Conservation (phyloP, 1,140 invertebrate genomes). For the Pseudomyrmex sp. region DNA sequence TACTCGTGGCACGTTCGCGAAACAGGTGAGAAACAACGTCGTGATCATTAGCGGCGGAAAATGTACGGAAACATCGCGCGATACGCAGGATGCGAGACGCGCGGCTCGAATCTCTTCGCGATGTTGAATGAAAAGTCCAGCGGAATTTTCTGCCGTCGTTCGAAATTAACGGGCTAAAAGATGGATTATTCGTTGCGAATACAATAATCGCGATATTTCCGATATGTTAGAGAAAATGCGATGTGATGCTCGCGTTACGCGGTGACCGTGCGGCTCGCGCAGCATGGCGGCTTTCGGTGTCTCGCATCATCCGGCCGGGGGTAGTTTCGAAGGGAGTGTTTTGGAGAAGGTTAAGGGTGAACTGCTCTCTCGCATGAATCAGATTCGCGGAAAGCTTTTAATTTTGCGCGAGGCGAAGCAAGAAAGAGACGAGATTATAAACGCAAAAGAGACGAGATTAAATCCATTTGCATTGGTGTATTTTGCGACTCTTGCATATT, state of each 20-base stretch:
- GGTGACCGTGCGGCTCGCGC: neutral
- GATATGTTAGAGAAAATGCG: neutral
- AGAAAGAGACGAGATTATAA: neutral
- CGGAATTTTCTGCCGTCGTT: neutral
- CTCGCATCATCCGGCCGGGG: neutral
- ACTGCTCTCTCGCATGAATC: neutral
- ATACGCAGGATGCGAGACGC: too few relatives aligned
- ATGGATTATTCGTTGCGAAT: too few relatives aligned
- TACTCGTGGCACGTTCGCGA: neutral
- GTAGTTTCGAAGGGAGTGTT: neutral
- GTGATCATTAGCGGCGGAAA: too few relatives aligned
- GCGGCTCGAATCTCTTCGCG: neutral
- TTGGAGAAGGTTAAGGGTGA: neutral
- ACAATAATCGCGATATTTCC: too few relatives aligned
- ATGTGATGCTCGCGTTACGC: neutral
- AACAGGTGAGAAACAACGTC: constrained; percentile 42
- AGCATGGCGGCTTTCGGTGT: constrained; percentile 46
- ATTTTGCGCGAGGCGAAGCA: neutral
- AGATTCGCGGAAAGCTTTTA: neutral
- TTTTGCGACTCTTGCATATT: neutral
- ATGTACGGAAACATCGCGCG: too few relatives aligned
- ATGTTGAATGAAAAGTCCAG: constrained; percentile 67
- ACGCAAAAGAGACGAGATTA: too few relatives aligned
- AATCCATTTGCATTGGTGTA: neutral
- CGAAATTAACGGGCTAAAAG: neutral